Evolutionary conservation across 1,140 invertebrate species (phyloP).

Genomic region (Calycopis cecrops): DNA sequence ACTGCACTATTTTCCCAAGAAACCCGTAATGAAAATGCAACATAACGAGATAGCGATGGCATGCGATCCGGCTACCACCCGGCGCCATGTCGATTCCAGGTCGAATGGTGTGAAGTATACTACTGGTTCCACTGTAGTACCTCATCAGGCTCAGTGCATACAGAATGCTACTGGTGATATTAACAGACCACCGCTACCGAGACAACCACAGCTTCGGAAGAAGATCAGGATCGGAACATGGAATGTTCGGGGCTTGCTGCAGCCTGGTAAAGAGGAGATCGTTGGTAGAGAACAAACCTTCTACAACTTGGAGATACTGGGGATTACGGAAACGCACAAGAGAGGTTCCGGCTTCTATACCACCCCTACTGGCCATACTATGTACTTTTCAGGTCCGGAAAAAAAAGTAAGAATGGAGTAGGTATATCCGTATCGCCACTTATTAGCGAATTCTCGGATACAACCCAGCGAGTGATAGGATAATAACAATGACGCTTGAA

Average conservation of each 20-base stretch:
- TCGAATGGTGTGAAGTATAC: constrained; percentile 27
- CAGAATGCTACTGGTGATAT: constrained; percentile 22
- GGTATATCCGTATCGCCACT: constrained; percentile 13
- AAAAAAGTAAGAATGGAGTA: constrained; percentile 21
- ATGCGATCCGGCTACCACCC: constrained; percentile 24
- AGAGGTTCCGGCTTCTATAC: constrained; percentile 16
- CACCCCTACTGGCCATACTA: constrained; percentile 5
- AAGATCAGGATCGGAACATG: constrained; percentile 17
- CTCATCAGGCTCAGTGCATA: constrained; percentile 20
- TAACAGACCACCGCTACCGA: not conserved
- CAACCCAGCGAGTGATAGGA: constrained; percentile 15
- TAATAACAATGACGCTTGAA: constrained; percentile 17
- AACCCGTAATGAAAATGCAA: too few species aligned
- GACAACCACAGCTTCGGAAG: constrained; percentile 1
- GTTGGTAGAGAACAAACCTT: constrained; percentile 18
- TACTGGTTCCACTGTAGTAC: constrained; percentile 19
- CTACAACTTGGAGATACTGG: constrained; percentile 13
- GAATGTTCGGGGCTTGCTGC: constrained; percentile 19
- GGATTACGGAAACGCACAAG: constrained; percentile 17
- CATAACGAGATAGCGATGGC: constrained; percentile 1
- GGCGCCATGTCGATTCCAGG: constrained; percentile 26
- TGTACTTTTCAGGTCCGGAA: constrained; percentile 14
- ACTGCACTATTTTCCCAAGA: too few species aligned
- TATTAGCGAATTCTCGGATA: constrained; percentile 14
- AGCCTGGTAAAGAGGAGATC: constrained; percentile 16